Base-by-base conservation (phyloP, 2,113 vertebrate genomes). In the Cavia aperea region DNA sequence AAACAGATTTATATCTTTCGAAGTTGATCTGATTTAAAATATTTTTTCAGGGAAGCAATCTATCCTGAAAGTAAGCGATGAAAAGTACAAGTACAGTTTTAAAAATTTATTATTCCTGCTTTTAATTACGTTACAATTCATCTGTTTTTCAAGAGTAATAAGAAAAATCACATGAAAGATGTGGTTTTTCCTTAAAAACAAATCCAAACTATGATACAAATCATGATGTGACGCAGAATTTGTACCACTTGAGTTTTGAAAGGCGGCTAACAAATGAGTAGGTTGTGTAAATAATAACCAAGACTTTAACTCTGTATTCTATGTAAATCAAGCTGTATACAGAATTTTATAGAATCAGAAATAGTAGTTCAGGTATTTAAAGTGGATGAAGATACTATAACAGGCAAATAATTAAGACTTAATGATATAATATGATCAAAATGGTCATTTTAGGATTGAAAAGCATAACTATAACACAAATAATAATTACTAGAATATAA, bases 121-220 rank as follows among this genome's bases (percentile, higher is more conserved):
- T 84, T 92, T 75, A 91, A 90, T 33, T 39, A 93, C 29, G 49
- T 58, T 94, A 89, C 0, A 26, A 73, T 81, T 92, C 70, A 73
- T 66, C 77, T 83, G 6, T n/a, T 94, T 96, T 95, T 86, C 56
- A 54, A 89, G 46, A 90, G 14, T n/a, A 49, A 33, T 51, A 84
- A 86, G 13, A 54, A 85, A 90, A 95, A 96, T 79, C 39, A 96
- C n/a, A 94, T 85, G 8, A 94, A 95, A 93, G 54, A 95, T 49
- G 72, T 54, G 4, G 0, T 9, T 95, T 93, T 91, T 26, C 54
- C 79, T 84, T 72, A 73, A 81, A 96, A 86, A 79, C 33, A 93
- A 93, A 89, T 56, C 26, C 21, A 82, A 95, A 65, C 4, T 92
- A 54, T 36, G 87, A 94, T 78, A 60, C 18, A 91, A 92, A 94